Percentiles rank a stretch among this genome's conserved stretches.
Evolutionary conservation across 2,888 invertebrate species (phyloP).

Genomic region (Mythimna albipuncta): DNA sequence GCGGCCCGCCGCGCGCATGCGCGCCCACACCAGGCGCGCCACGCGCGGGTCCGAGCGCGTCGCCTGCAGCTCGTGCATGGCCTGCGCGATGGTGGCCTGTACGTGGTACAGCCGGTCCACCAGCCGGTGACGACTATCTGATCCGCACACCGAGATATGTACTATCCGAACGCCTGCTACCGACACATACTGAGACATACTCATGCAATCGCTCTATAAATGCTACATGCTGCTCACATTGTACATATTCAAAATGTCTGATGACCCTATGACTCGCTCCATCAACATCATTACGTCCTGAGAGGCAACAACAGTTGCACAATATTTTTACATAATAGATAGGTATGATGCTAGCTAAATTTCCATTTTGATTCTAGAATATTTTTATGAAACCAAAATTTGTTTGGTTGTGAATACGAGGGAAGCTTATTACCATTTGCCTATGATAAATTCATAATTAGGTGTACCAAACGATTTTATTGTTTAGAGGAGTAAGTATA

Average conservation of each 20-base stretch:
- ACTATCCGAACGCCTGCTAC: constrained; percentile 58
- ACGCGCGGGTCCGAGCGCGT: constrained; percentile 78
- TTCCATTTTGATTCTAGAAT: background rate
- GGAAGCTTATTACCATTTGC: background rate
- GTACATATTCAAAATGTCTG: background rate
- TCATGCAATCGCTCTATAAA: background rate
- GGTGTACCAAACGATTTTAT: background rate
- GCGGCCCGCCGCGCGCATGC: constrained; percentile 54
- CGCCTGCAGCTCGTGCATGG: constrained; percentile 70
- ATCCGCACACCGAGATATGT: constrained; percentile 72
- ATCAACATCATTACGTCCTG: background rate
- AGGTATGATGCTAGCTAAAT: background rate
- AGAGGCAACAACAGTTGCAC: background rate
- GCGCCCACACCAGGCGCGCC: constrained; percentile 66
- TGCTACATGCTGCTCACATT: background rate
- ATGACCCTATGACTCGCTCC: background rate
- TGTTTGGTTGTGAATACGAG: background rate
- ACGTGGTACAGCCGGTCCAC: constrained; percentile 81
- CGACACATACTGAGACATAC: constrained; percentile 18
- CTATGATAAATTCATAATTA: background rate
- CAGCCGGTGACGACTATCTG: constrained; percentile 86
- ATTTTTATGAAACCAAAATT: background rate
- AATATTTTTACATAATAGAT: background rate
- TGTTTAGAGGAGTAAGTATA: background rate
- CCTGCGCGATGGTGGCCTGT: constrained; percentile 69